phyloP scores from a whole-genome alignment of 1,140 invertebrate genomes.

The Leptinotarsa undecemlineata region DNA sequence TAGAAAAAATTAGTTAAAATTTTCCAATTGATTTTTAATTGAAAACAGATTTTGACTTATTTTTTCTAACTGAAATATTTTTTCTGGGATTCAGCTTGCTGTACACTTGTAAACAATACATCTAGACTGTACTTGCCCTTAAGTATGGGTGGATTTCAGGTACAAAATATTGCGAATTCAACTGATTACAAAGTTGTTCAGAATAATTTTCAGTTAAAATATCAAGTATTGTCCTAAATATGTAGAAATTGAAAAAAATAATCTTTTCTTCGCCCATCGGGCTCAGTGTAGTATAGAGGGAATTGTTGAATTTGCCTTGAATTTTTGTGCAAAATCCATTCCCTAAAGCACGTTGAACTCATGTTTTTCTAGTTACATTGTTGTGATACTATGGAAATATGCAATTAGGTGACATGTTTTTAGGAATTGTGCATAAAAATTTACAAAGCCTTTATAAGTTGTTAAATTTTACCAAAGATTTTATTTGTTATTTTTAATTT shows the following conservation, averaged over 20 bases:
- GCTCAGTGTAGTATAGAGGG: background rate
- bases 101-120: background rate
- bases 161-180: background rate
- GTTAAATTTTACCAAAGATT: constrained; percentile 47
- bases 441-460: constrained; percentile 36
- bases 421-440: constrained; percentile 33
- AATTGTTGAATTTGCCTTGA: background rate
- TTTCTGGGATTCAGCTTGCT: background rate
- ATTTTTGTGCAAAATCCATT: constrained; percentile 9
- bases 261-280: no score
- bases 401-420: constrained; percentile 21
- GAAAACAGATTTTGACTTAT: background rate
- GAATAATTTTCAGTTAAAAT: no score
- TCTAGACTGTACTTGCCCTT: constrained; percentile 1
- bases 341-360: background rate
- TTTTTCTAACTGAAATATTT: background rate
- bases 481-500: constrained; percentile 41
- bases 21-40: background rate
- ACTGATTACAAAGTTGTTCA: background rate
- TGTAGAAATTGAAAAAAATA: no score
- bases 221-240: no score
- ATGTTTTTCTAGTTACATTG: constrained; percentile 29
- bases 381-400: constrained; percentile 37
- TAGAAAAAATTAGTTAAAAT: background rate
- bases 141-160: background rate